Conservation (phyloP, 2,888 invertebrate species). For the Cerastis leucographa region DNA sequence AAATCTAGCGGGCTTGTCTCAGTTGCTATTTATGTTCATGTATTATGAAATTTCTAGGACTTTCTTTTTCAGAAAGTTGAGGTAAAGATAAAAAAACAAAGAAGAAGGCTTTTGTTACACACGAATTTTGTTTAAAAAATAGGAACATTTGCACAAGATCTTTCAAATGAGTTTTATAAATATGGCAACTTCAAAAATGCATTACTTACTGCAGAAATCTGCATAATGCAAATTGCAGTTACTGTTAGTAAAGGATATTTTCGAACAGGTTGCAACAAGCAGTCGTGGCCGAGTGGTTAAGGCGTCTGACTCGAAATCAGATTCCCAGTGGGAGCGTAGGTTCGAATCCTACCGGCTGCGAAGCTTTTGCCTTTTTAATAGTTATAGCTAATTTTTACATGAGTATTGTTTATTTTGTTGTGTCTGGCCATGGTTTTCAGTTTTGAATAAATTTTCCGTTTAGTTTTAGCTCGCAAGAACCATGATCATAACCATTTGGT, state of each 20-base stretch:
- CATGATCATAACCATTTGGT: not conserved
- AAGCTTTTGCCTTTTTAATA: constrained; percentile 49
- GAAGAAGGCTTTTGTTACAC: not conserved
- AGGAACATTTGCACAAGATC: not conserved
- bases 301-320: constrained; percentile 97
- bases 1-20: not conserved
- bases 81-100: not conserved
- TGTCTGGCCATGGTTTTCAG: not conserved
- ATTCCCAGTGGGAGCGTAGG: constrained; percentile 97
- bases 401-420: too few species aligned
- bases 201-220: constrained; percentile 19
- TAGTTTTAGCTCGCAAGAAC: not conserved
- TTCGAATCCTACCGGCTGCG: constrained; percentile 97
- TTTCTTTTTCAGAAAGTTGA: constrained; percentile 10
- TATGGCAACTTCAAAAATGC: not conserved
- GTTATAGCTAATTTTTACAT: not conserved
- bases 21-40: not conserved
- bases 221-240: constrained; percentile 15
- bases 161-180: not conserved
- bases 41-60: not conserved
- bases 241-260: constrained; percentile 38
- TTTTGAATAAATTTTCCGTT: not conserved
- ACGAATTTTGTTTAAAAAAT: not conserved
- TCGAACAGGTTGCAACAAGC: constrained; percentile 75
- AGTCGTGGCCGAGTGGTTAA: constrained; percentile 97